Percentiles rank a stretch among this genome's conserved stretches.
phyloP scores from a whole-genome alignment of 2,797 vertebrate genomes.

The Salarias fasciatus region DNA sequence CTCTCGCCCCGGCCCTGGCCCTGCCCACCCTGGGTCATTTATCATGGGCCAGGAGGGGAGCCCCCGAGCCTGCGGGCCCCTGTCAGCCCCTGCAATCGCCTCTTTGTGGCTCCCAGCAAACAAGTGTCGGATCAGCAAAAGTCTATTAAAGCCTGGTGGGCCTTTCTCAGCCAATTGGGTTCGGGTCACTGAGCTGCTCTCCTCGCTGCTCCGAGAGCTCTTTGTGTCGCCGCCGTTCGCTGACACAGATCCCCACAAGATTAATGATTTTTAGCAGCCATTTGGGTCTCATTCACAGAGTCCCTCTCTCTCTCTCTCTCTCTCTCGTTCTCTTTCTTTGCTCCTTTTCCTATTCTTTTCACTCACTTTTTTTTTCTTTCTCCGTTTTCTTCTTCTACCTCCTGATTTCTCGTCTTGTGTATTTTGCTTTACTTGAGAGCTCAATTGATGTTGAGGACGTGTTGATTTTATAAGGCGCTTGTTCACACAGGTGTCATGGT shows the following conservation, averaged over 20 bases:
- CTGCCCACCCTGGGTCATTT: conserved; percentile 92
- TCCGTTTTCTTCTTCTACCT: conserved; percentile 2
- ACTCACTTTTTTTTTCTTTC: conserved; percentile 40
- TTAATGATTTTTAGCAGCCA: conserved; percentile 95
- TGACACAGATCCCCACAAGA: conserved; percentile 94
- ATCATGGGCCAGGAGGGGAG: conserved; percentile 95
- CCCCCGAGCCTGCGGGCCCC: conserved; percentile 93
- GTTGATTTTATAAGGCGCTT: conserved; percentile 30
- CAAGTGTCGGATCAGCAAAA: conserved; percentile 99
- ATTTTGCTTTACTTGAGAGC: conserved; percentile 15
- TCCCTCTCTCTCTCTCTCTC: conserved; percentile 62
- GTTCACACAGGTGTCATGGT: conserved; percentile 16
- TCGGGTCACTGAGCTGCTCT: conserved; percentile 99
- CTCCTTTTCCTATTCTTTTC: conserved; percentile 39
- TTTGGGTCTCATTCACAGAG: conserved; percentile 76
- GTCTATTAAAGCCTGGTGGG: conserved; percentile 99
- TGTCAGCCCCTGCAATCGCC: conserved; percentile 97
- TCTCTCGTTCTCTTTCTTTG: conserved; percentile 50
- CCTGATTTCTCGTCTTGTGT: conserved; percentile 25
- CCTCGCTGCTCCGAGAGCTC: conserved; percentile 91
- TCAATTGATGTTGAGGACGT: conserved; percentile 30
- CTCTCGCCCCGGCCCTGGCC: conserved; percentile 70
- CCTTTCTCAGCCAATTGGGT: conserved; percentile 99
- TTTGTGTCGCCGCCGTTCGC: conserved; percentile 90
- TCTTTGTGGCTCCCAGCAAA: conserved; percentile 99